These are phyloP conservation scores for Hypotaenidia philippensis DNA, from an alignment of 2,797 vertebrate species.

Conservation along the genomic window DNA sequence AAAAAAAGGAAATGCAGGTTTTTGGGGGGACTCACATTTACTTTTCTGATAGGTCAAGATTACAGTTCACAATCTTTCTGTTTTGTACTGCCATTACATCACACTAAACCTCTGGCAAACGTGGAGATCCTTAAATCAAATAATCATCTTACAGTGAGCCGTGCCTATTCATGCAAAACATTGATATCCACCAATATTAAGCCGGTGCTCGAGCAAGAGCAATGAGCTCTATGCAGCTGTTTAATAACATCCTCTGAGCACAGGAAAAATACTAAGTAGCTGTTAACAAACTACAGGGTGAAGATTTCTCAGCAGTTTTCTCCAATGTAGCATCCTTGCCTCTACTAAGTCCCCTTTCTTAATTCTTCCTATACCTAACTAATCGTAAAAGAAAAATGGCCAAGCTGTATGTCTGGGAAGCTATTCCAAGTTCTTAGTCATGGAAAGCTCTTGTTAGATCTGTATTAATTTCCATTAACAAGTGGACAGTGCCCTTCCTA, in stretches of 20 bases:
- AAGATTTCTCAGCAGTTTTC: not conserved
- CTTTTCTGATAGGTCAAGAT: not conserved
- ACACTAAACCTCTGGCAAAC: not conserved
- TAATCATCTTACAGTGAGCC: not conserved
- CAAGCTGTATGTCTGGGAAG: not conserved
- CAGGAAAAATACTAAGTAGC: not conserved
- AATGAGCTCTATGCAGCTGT: not conserved
- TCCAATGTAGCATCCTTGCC: not conserved
- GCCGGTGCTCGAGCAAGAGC: not conserved
- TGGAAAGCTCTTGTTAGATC: not conserved
- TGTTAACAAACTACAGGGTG: not conserved
- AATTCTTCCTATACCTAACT: not conserved
- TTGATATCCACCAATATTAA: not conserved
- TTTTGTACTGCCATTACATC: not conserved
- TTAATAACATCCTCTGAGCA: not conserved
- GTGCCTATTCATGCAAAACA: not conserved
- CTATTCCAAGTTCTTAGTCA: not conserved
- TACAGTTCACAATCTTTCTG: not conserved
- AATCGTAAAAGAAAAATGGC: not conserved
- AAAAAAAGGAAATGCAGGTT: not conserved
- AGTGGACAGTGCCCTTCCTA: not conserved
- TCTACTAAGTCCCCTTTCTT: not conserved
- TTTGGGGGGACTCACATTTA: not conserved
- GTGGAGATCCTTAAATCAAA: not conserved
- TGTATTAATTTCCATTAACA: not conserved